Base-by-base conservation (phyloP, 2,888 invertebrate species). In the Drosophila pseudotalamancana region DNA sequence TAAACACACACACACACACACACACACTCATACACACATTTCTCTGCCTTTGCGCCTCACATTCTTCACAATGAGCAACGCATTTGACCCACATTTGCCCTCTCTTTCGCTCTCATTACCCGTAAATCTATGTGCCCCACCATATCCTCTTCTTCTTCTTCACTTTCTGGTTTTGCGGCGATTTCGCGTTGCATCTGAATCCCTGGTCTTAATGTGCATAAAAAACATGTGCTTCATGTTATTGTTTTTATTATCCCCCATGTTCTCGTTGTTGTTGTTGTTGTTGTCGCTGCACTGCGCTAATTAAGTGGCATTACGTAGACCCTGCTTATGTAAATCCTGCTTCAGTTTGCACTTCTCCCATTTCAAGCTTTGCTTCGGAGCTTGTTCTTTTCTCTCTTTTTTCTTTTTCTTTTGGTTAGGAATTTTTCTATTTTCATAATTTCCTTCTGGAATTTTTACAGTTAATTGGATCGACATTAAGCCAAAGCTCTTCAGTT, bases 81-180 rank as follows among this genome's bases (percentile, higher is more conserved):
- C 59, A 77, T 63, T 80, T 80, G 87, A 80, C 85, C 80, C 78
- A 87, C 64, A 80, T 81, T 83, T 27, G 32, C 27, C 48, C 40
- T 65, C 40, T 23, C 27, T 6, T 25, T 59, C 35, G 9, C 43
- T 31, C 40, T 9, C 35, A 8, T 25, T 16, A 21, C 16, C 31
- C 11, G 12, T 25, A 39, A 29, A 8, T 37, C 21, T 19, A 8
- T 39, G 62, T 27, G 19, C 45, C 35, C 42, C 42, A 49, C 59
- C 55, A 70, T 65, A n/a, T 60, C 60, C 56, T 18, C 34, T 40
- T n/a, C 53, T 57, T 60, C 43, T 66, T 67, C 64, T 67, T 69
- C 53, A 55, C 57, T 40, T 66, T 67, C 64, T 67, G 67, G 69
- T 65, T 68, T 75, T 75, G 72, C 67, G 66, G 82, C 63, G 46